These are phyloP conservation scores for Corythaeola cristata DNA, from an alignment of 2,113 vertebrate species.

Conservation along the genomic window DNA sequence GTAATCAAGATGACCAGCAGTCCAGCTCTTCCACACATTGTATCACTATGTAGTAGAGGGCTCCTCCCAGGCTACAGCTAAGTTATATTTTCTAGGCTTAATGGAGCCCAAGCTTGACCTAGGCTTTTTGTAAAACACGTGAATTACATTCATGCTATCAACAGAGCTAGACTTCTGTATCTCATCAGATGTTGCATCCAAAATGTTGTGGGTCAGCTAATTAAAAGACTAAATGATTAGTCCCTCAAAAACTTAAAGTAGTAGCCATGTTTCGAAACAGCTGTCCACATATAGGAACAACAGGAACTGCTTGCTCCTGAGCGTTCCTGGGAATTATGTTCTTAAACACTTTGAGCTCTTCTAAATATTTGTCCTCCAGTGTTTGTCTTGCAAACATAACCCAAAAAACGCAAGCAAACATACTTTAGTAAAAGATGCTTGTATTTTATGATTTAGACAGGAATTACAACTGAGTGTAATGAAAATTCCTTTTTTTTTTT, in stretches of 20 bases:
- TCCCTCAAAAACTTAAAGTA: background rate
- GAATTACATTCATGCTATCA: background rate
- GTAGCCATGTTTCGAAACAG: background rate
- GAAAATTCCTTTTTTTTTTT: background rate
- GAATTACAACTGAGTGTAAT: background rate
- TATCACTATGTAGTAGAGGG: background rate
- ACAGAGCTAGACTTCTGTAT: background rate
- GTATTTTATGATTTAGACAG: background rate
- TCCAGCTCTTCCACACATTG: background rate
- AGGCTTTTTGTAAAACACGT: background rate
- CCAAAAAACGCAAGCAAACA: background rate
- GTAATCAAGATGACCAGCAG: background rate
- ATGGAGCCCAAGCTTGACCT: background rate
- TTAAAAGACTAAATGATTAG: background rate
- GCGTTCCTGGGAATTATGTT: background rate
- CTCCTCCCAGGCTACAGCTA: background rate
- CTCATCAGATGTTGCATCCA: background rate
- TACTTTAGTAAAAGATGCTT: background rate
- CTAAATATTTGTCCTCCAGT: background rate
- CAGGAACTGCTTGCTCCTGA: background rate
- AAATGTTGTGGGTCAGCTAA: background rate
- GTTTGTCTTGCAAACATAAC: background rate
- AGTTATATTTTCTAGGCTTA: background rate
- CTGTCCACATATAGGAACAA: background rate
- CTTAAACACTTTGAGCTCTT: background rate